These are phyloP conservation scores for Aporrectodea caliginosa DNA, from an alignment of 1,140 invertebrate species.

Conservation along the genomic window DNA sequence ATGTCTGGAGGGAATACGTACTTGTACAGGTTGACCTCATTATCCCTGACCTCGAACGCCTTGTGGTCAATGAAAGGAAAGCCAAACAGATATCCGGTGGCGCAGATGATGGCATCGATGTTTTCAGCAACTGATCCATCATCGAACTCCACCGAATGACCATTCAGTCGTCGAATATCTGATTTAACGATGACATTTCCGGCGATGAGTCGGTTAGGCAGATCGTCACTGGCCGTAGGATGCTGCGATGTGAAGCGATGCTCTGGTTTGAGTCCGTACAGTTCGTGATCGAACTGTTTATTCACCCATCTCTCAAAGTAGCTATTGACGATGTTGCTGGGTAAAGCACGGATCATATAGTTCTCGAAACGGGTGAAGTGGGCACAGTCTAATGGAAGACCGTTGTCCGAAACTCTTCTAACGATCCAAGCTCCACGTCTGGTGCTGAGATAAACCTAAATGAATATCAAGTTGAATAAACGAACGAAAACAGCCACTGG, in stretches of 20 bases:
- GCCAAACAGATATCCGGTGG: not conserved
- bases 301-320: constrained; percentile 19
- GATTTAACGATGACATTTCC: constrained; percentile 35
- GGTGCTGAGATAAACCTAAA: not conserved
- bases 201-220: constrained; percentile 52
- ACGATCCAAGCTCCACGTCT: not conserved
- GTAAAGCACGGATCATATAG: not conserved
- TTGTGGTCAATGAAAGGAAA: not conserved
- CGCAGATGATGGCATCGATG: not conserved
- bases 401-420: not conserved
- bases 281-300: constrained; percentile 56
- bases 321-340: not conserved
- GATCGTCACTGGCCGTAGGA: constrained; percentile 61
- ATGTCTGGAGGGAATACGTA: constrained; percentile 56
- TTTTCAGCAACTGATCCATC: constrained; percentile 34
- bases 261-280: constrained; percentile 56
- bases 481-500: no score
- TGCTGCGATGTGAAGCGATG: constrained; percentile 56
- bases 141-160: constrained; percentile 40
- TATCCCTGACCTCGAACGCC: constrained; percentile 32
- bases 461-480: no score
- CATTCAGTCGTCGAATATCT: constrained; percentile 39
- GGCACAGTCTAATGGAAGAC: not conserved
- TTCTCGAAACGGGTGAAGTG: not conserved
- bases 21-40: constrained; percentile 57